Conservation (phyloP, 2,113 vertebrate species). For the Formicarius rufipectus region DNA sequence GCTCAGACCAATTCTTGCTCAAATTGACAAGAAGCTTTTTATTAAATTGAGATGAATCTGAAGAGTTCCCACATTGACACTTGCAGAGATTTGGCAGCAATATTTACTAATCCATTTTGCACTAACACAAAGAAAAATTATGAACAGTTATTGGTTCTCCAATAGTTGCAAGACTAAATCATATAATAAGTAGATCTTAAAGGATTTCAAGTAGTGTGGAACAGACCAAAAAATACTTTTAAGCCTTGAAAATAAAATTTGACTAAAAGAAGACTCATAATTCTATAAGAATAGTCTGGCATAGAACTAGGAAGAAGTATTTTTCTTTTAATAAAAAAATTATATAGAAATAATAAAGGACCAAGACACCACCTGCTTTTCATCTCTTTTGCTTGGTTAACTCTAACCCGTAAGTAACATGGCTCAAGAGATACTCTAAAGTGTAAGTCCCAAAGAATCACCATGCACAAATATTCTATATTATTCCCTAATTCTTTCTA, state of each 20-base stretch:
- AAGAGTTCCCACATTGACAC: not conserved
- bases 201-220: not conserved
- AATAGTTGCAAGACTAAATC: not conserved
- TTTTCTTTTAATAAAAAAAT: not conserved
- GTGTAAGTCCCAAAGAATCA: not conserved
- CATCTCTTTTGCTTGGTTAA: not conserved
- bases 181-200: not conserved
- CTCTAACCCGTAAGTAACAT: not conserved
- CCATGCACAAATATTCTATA: not conserved
- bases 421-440: not conserved
- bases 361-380: rapidly evolving
- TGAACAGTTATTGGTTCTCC: not conserved
- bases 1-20: not conserved
- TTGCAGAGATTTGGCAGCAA: not conserved
- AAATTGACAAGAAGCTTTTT: not conserved
- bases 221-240: not conserved
- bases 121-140: not conserved
- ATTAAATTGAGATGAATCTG: not conserved
- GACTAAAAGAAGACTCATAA: not conserved
- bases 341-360: not conserved
- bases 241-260: not conserved
- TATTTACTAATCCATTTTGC: not conserved
- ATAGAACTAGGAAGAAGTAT: not conserved
- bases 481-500: not conserved
- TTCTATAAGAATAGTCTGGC: not conserved